Base-by-base conservation (phyloP, 2,797 vertebrate genomes). In the Schizopygopsis malacanthus region DNA sequence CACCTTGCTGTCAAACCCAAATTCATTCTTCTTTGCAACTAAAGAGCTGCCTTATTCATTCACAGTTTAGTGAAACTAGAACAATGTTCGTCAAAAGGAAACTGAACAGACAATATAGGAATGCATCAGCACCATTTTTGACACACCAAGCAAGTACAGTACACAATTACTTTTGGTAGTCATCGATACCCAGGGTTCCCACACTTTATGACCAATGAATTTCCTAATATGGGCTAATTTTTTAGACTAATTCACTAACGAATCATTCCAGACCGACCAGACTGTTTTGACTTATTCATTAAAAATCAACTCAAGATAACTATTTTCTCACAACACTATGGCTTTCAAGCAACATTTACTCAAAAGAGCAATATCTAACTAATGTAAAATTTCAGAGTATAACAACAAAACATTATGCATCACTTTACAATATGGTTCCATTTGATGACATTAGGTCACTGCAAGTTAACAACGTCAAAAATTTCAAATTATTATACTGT, bases 1-100 rank as follows among this genome's bases (percentile, higher is more conserved):
- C 70, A 73, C 81, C 69, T 82, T 73, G n/a, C 47, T 22, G 69
- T 73, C 69, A 82, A 82, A 56, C 15, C 22, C 20, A 41, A 71
- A 15, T 18, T 25, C 3, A 71, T 71, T 71, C 2, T 82, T 73
- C 16, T 59, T 73, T 43, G 63, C 18, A 67, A 37, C 18, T 69
- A 7, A 82, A 47, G 56, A 83, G 28, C 4, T 7, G 52, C 43
- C 7, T 63, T 61, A 56, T 76, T 81, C 16, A 69, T 54, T 76
- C 16, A 47, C 47, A 47, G n/a, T 20, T 79, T 28, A 28, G 16
- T 18, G 16, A 54, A 75, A 86, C 56, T 41, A 76, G 59, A 50
- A 61, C 10, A 59, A 20, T 28, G 81, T 86, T 37, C 4, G 6
- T 72, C 75, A 79, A 39, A 79, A 39, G 41, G 39, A 63, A 86